Conservation (phyloP, 1,140 invertebrate genomes). For the Macrosteles quadrilineatus region DNA sequence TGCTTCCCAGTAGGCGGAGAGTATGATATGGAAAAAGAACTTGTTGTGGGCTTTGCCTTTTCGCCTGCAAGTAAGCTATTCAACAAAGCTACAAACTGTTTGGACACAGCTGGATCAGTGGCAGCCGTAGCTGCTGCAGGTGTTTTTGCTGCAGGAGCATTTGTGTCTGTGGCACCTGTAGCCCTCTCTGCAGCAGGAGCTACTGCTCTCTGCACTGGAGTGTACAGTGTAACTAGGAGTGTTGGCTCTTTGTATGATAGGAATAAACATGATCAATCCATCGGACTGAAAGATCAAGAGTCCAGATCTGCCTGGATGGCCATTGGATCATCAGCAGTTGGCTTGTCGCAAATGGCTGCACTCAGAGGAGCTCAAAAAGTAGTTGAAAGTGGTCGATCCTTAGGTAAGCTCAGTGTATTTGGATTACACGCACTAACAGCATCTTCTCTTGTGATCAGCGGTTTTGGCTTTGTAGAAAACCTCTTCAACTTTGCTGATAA, state of each 20-base stretch:
- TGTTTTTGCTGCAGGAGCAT: neutral
- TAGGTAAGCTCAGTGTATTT: constrained; percentile 1
- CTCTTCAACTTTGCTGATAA: neutral
- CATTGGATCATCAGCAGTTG: constrained; percentile 14
- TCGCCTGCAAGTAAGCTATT: constrained; percentile 5
- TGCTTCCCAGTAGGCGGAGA: neutral
- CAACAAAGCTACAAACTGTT: constrained; percentile 5
- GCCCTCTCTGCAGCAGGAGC: neutral
- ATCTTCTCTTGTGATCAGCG: constrained; percentile 1
- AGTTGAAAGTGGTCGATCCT: constrained; percentile 4
- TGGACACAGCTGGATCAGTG: constrained; percentile 5
- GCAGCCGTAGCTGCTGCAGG: neutral
- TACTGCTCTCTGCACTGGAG: neutral
- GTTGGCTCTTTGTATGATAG: constrained; percentile 2
- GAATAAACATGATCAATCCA: constrained; percentile 10
- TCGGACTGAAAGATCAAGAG: constrained; percentile 15
- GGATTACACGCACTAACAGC: constrained; percentile 10
- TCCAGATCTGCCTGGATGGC: constrained; percentile 15
- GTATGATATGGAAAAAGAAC: neutral
- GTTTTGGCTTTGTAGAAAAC: constrained; percentile 20
- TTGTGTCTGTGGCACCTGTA: constrained; percentile 4
- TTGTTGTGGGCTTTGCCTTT: neutral
- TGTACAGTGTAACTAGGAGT: neutral
- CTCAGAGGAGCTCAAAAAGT: neutral
- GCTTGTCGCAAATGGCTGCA: neutral